Base-by-base conservation (phyloP, 2,113 vertebrate species). In the Paraplagusia blochii region DNA sequence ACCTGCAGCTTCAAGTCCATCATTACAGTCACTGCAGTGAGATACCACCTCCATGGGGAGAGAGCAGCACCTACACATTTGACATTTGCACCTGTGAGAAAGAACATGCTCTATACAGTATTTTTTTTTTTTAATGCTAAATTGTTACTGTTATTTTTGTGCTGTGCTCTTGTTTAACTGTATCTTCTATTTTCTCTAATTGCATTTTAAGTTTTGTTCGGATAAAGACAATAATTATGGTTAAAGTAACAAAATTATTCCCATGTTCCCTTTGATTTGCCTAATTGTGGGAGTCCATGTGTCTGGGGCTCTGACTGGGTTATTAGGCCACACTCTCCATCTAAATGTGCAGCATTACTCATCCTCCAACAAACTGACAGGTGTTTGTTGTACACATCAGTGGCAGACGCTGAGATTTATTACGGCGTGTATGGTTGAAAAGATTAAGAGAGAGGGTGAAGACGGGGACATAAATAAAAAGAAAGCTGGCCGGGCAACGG, bases 381-480 rank as follows among this genome's bases (percentile, higher is more conserved):
- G 57, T 70, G 74, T 76, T 64, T 72, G 71, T 61, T 69, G 38
- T 61, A 66, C 66, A 56, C 46, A 42, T 50, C 70, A 53, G 2
- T 17, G 64, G 39, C 4, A 42, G 69, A 61, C 71, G 22, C 11
- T 7, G 42, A 69, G 69, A 82, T 72, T 70, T 72, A 85, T 79
- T 56, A 35, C 62, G 3, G 46, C 1, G 17, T 5, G 16, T 59
- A 34, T 8, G 51, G 58, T 52, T 46, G 62, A 49, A 70, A 57
- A 75, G 76, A 85, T 76, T 74, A 69, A 64, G 63, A 67, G 66
- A 18, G 53, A 56, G n/a, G 44, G 4, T 29, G 34, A 54, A 52
- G 61, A 64, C 47, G 11, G 54, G 63, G 68, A 53, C 63, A 74
- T 67, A 74, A 80, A 79, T 72, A 77, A 77, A 74, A 62, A 65